phyloP scores from a whole-genome alignment of 2,113 vertebrate species.

The Chionomys nivalis region DNA sequence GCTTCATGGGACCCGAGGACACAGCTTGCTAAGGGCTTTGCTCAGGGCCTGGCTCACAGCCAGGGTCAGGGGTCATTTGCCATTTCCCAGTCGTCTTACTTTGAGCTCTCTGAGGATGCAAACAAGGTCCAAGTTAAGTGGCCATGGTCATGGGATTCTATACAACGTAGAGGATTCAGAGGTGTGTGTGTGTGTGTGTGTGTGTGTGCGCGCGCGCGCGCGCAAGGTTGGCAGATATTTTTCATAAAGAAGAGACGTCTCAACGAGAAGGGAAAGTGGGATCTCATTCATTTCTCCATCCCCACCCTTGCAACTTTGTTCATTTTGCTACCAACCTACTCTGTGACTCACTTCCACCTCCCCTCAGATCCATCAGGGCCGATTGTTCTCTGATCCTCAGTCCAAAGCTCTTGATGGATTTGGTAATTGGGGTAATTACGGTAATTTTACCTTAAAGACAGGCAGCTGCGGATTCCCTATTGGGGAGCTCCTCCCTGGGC shows the following conservation, averaged over 20 bases:
- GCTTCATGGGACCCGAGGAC: rapidly evolving
- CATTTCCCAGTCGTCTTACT: neutral
- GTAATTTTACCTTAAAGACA: constrained; percentile 89
- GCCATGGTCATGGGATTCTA: rapidly evolving
- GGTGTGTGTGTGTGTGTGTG: neutral
- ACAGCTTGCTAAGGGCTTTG: neutral
- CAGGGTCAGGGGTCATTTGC: neutral
- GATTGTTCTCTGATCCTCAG: constrained; percentile 82
- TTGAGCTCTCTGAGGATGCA: neutral
- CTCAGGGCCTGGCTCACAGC: neutral
- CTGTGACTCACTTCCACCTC: constrained; percentile 47
- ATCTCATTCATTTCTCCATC: constrained; percentile 11
- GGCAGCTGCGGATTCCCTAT: constrained; percentile 86
- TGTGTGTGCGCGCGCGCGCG: neutral
- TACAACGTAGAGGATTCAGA: neutral
- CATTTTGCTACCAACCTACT: neutral
- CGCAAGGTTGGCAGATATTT: neutral
- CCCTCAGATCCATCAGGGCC: constrained; percentile 65
- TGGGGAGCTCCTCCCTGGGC: constrained; percentile 75
- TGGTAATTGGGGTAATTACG: constrained; percentile 90
- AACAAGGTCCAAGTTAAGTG: neutral
- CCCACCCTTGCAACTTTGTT: constrained; percentile 1
- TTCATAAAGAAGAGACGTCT: neutral
- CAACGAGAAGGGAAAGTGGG: neutral
- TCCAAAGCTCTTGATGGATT: constrained; percentile 84